Base-by-base conservation (phyloP, 2,888 invertebrate species). In the Harmothoe impar region DNA sequence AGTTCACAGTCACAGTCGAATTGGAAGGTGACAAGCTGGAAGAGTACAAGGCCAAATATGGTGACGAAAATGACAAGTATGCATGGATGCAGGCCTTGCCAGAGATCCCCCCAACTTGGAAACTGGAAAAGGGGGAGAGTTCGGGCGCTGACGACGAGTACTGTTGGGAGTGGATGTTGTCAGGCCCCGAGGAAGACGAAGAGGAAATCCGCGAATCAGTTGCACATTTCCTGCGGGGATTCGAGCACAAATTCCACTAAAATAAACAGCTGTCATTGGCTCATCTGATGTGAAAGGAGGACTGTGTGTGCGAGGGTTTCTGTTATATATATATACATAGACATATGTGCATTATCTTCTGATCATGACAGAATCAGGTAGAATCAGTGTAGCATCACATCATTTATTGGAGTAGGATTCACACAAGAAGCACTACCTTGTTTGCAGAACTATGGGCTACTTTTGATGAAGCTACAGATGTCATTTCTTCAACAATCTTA, bases 111-210 rank as follows among this genome's bases (percentile, higher is more conserved):
- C 54, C 77, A 33, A 35, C 85, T 20, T 90, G 90, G 90, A 62
- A 68, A n/a, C 43, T 90, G n/a, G 85, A 84, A 56, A 90, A 85
- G 85, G 90, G 84, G 77, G 91, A 91, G 90, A 91, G 91, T 77
- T 81, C 86, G 51, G 91, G 90, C 43, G 29, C 54, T 23, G 52
- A 84, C n/a, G 56, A 52, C 33, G 54, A 77, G 54, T 77, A 77
- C 54, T 78, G 78, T 52, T 89, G 85, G 90, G 77, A 77, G 33
- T 89, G 89, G 89, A 89, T 78, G 89, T 52, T 89, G 29, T 54
- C 52, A 5, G 89, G 91, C 84, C 89, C 62, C 54, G 81, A 89
- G 54, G 84, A 62, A 89, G 90, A 78, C 23, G 78, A 90, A 85
- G 77, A 72, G 72, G 86, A 86, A 81, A 89, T 84, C 25, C 84